Percentiles rank a stretch among this genome's conserved stretches.
phyloP scores from a whole-genome alignment of 1,140 invertebrate species.

The Oedothorax gibbosus region DNA sequence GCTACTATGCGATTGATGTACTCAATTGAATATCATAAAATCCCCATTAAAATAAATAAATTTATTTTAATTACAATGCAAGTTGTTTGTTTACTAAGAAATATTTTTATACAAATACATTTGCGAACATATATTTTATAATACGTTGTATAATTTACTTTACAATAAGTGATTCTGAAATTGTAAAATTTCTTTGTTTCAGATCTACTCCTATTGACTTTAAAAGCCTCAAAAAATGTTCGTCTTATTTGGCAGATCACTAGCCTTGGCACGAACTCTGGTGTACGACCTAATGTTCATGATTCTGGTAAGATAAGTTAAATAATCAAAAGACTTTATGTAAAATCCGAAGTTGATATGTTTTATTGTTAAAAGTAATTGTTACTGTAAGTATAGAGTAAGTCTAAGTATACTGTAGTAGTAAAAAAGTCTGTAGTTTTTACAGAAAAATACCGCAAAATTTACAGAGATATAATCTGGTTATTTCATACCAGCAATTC shows the following conservation, averaged over 20 bases:
- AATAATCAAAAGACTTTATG: neutral
- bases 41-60: no score
- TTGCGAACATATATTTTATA: no score
- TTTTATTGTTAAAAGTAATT: neutral
- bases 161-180: no score
- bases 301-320: conserved; percentile 46
- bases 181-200: neutral
- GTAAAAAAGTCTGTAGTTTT: neutral
- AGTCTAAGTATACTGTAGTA: neutral
- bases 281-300: conserved; percentile 43
- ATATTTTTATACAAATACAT: no score
- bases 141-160: no score
- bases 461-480: neutral
- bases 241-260: conserved; percentile 31
- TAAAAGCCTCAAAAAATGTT: conserved; percentile 50
- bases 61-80: no score
- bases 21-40: no score
- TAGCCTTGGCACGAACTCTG: conserved; percentile 18
- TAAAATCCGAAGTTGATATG: neutral
- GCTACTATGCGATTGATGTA: no score
- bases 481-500: neutral
- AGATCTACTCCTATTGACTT: conserved; percentile 16
- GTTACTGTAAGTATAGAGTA: neutral
- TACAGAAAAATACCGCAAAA: neutral
- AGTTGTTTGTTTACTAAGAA: no score